These are phyloP conservation scores for Phocoena phocoena DNA, from an alignment of 2,113 vertebrate species.

Conservation along the genomic window DNA sequence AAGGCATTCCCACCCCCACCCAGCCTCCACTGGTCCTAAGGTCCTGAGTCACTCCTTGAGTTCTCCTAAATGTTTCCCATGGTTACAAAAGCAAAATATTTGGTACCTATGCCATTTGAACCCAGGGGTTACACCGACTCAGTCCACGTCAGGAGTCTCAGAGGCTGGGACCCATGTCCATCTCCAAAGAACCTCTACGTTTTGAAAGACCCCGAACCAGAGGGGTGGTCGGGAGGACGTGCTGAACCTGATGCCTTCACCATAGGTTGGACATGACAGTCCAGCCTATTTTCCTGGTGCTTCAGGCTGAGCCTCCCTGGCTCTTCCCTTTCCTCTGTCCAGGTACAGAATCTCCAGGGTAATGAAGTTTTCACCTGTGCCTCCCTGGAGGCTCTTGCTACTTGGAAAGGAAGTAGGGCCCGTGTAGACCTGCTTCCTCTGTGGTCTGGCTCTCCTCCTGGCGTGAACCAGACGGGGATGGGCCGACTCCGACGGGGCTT, in stretches of 20 bases:
- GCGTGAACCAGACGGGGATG: not conserved
- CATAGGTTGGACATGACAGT: accelerated
- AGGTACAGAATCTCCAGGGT: not conserved
- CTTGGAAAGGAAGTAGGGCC: not conserved
- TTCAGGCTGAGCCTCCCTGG: accelerated
- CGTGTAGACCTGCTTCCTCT: accelerated
- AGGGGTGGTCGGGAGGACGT: not conserved
- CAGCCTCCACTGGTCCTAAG: not conserved
- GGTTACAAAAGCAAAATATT: not conserved
- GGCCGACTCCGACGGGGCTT: accelerated
- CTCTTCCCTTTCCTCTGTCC: not conserved
- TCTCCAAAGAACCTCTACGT: not conserved
- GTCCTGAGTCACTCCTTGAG: not conserved
- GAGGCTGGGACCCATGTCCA: not conserved
- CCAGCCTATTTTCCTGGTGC: not conserved
- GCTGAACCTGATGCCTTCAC: not conserved
- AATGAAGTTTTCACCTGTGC: accelerated
- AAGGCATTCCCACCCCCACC: accelerated
- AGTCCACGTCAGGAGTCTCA: not conserved
- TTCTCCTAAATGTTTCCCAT: not conserved
- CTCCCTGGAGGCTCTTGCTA: not conserved
- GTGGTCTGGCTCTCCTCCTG: not conserved
- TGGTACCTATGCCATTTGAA: not conserved
- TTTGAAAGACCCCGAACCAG: not conserved
- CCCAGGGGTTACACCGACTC: not conserved